Percentiles rank a stretch among this genome's conserved stretches.
Evolutionary conservation across 2,797 vertebrate genomes (phyloP).

Genomic region (Trematomus bernacchii): DNA sequence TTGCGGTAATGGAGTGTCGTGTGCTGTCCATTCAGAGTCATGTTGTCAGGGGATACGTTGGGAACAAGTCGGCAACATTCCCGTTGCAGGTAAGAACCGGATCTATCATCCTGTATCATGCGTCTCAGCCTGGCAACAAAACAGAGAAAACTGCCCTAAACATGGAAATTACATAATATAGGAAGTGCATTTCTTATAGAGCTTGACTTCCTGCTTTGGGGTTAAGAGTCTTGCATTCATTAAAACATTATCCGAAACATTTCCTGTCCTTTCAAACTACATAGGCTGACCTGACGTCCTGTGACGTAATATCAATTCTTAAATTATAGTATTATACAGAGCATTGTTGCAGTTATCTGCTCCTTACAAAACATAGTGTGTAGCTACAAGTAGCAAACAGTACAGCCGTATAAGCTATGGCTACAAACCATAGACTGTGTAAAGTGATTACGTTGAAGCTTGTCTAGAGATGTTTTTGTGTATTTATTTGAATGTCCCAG

Average conservation of each 20-base stretch:
- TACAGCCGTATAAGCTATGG: background rate
- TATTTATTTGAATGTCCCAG: background rate
- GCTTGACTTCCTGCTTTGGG: background rate
- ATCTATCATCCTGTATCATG: background rate
- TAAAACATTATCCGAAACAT: background rate
- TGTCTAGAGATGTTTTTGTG: background rate
- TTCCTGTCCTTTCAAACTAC: background rate
- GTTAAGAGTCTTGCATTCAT: background rate
- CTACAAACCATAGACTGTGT: no score
- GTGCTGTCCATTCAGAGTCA: constrained; percentile 97
- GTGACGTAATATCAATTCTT: background rate
- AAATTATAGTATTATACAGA: background rate
- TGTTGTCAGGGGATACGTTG: constrained; percentile 96
- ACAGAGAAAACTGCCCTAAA: fast-evolving
- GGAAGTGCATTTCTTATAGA: fast-evolving
- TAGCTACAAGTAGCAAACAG: constrained; percentile 2
- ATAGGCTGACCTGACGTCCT: fast-evolving
- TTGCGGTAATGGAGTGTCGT: constrained; percentile 86
- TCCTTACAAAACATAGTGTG: background rate
- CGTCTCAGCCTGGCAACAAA: fast-evolving
- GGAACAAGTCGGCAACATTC: constrained; percentile 95
- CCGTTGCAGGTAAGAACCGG: constrained; percentile 91
- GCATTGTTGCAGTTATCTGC: background rate
- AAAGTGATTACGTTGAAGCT: no score
- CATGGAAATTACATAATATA: fast-evolving